Conservation (phyloP, 2,113 vertebrate genomes). For the Colius striatus region DNA sequence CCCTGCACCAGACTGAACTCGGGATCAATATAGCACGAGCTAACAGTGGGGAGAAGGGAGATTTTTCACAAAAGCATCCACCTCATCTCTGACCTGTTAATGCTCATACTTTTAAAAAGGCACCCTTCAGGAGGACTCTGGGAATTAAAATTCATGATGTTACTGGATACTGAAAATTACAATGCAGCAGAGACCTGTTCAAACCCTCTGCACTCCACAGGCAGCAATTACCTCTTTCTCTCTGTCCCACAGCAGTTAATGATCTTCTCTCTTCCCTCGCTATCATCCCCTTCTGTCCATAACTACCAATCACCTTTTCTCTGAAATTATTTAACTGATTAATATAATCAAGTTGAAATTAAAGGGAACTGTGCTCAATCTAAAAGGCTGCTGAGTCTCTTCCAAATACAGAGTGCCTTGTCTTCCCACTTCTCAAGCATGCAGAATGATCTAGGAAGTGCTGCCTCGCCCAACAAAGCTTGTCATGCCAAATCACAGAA, state of each 20-base stretch:
- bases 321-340: conserved; percentile 21
- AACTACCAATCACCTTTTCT: not conserved
- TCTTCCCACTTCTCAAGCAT: not conserved
- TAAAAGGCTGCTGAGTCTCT: not conserved
- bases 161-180: not conserved
- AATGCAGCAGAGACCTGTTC: not conserved
- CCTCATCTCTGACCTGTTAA: not conserved
- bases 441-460: not conserved
- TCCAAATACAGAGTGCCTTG: not conserved
- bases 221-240: not conserved
- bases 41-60: fast-evolving
- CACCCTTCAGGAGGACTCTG: not conserved
- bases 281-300: not conserved
- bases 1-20: not conserved
- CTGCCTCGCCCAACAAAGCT: not conserved
- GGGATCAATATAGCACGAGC: not conserved
- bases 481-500: not conserved
- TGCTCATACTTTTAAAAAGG: not conserved
- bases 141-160: not conserved
- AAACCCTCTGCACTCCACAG: not conserved
- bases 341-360: conserved; percentile 21
- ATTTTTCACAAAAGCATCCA: not conserved
- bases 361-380: not conserved
- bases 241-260: not conserved
- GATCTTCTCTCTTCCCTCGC: not conserved